Evolutionary conservation across 2,797 vertebrate genomes (phyloP).

Genomic region (Tauraco hartlaubi): DNA sequence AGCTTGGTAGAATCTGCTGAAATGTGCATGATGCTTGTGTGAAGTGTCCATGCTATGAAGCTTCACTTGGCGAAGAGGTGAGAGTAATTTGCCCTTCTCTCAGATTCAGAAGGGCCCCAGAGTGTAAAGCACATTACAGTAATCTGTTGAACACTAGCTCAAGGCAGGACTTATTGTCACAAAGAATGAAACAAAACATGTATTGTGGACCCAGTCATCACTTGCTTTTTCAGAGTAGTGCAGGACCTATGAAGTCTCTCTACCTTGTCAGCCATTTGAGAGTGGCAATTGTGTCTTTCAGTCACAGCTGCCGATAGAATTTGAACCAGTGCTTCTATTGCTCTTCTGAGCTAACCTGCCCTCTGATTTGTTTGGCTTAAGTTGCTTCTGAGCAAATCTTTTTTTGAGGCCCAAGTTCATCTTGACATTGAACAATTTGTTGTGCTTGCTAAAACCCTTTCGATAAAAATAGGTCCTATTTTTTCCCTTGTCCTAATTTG

Average conservation of each 20-base stretch:
- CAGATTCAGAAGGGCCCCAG: neutral
- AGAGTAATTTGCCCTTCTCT: neutral
- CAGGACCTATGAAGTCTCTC: neutral
- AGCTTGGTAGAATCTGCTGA: neutral
- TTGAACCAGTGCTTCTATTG: neutral
- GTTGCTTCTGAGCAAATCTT: conserved; percentile 6
- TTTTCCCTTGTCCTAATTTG: neutral
- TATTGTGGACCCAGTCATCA: neutral
- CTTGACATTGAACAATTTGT: conserved; percentile 16
- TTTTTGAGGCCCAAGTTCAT: neutral
- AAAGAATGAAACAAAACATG: neutral
- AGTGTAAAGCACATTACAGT: neutral
- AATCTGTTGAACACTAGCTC: neutral
- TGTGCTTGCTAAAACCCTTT: conserved; percentile 1
- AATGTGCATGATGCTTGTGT: neutral
- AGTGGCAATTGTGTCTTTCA: neutral
- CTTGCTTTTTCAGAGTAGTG: neutral
- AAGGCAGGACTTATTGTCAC: neutral
- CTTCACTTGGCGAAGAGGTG: neutral
- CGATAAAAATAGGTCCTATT: neutral
- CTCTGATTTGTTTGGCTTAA: neutral
- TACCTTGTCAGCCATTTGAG: neutral
- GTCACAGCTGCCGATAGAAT: neutral
- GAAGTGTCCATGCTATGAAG: neutral
- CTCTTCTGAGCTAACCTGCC: neutral